A percentile compares a stretch with the other conserved stretches of the same genome.
phyloP scores from a whole-genome alignment of 2,888 invertebrate species.

The Caenorhabditis auriculariae region DNA sequence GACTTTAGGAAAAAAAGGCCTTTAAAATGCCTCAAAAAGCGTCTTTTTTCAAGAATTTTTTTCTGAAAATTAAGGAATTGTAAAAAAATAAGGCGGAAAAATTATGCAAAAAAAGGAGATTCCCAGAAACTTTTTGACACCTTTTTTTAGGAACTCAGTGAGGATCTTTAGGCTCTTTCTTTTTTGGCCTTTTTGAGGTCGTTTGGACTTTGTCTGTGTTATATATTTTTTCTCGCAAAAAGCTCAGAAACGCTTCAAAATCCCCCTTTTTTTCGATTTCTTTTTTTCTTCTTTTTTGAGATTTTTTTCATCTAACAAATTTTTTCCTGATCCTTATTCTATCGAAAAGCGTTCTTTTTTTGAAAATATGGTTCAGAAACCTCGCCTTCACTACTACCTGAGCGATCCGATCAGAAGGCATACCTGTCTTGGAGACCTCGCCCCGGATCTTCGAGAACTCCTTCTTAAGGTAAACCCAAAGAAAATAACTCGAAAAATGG shows the following conservation, averaged over 20 bases:
- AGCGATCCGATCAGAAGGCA: slow-evolving; percentile 44
- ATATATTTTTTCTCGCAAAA: too few relatives aligned
- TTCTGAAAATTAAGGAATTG: too few relatives aligned
- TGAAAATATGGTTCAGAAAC: slow-evolving; percentile 1
- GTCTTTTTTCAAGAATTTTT: slow-evolving; percentile 3
- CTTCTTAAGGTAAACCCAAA: slow-evolving; percentile 12
- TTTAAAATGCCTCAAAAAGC: not conserved
- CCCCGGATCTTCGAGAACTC: slow-evolving; percentile 25
- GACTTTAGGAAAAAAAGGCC: not conserved
- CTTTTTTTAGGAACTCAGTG: too few relatives aligned
- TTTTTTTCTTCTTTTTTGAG: too few relatives aligned
- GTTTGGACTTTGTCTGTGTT: too few relatives aligned
- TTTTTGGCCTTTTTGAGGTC: too few relatives aligned
- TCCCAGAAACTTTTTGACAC: too few relatives aligned
- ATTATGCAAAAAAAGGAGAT: too few relatives aligned
- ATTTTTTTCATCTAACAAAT: not conserved
- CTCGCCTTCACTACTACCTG: slow-evolving; percentile 12
- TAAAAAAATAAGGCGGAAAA: too few relatives aligned
- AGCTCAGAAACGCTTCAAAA: too few relatives aligned
- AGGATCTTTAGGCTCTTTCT: too few relatives aligned
- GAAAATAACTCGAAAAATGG: not conserved
- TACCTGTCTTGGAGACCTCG: slow-evolving; percentile 45
- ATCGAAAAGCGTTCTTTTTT: not conserved
- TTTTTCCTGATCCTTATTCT: too few relatives aligned
- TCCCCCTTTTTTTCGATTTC: slow-evolving; percentile 7